Evolutionary conservation across 2,888 invertebrate genomes (phyloP).

Genomic region (Heliconius hortense): DNA sequence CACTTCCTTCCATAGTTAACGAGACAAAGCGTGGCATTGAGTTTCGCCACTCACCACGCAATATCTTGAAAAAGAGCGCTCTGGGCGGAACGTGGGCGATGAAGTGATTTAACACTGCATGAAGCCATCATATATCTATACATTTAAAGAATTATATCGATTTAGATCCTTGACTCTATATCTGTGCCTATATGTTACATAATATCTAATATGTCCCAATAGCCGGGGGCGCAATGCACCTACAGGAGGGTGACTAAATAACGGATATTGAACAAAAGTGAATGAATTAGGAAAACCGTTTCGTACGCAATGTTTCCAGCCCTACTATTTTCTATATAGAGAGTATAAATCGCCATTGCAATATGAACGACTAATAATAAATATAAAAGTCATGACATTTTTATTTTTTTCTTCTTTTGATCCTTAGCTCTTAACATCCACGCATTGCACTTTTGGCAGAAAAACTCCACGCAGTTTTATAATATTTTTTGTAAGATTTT

Average conservation of each 20-base stretch:
- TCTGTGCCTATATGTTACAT: not conserved
- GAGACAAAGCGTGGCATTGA: too few relatives aligned
- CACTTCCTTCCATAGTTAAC: too few relatives aligned
- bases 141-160: not conserved
- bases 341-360: not conserved
- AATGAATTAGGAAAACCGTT: conserved; percentile 50
- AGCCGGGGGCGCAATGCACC: conserved; percentile 44
- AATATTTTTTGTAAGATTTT: too few relatives aligned
- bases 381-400: not conserved
- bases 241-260: conserved; percentile 56
- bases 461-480: not conserved
- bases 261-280: conserved; percentile 64
- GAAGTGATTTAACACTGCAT: too few relatives aligned
- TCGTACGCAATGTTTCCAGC: conserved; percentile 30
- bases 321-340: not conserved
- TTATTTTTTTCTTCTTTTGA: not conserved
- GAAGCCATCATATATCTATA: not conserved
- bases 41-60: too few relatives aligned
- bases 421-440: not conserved
- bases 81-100: too few relatives aligned
- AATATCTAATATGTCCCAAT: conserved; percentile 32
- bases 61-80: too few relatives aligned
- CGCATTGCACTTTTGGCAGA: not conserved
- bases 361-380: not conserved
- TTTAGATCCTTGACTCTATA: not conserved